Conservation (phyloP, 2,797 vertebrate genomes). For the Notolabrus celidotus region DNA sequence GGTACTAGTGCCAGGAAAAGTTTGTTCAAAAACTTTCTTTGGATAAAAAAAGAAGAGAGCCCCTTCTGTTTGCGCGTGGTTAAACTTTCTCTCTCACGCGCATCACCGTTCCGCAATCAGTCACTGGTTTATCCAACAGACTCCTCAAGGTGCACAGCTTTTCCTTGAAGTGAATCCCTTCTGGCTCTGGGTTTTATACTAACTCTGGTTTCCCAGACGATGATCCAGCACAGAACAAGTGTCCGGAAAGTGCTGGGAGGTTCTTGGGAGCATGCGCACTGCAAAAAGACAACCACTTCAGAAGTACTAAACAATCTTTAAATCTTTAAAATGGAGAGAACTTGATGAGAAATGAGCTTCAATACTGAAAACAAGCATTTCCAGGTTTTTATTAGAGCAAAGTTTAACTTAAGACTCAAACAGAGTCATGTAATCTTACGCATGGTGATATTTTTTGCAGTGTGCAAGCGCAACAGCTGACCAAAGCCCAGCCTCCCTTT, state of each 20-base stretch:
- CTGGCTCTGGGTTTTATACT: conserved; percentile 77
- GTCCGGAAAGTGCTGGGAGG: conserved; percentile 76
- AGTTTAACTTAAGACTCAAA: neutral
- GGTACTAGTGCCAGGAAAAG: neutral
- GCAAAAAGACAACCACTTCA: conserved; percentile 36
- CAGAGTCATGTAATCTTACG: neutral
- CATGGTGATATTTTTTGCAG: conserved; percentile 60
- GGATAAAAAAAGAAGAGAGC: too few species aligned
- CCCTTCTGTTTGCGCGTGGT: neutral
- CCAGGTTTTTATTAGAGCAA: accelerated
- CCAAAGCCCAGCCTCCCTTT: conserved; percentile 69
- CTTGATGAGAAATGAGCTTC: accelerated
- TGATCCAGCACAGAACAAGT: conserved; percentile 43
- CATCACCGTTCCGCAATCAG: conserved; percentile 58
- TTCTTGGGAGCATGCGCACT: conserved; percentile 46
- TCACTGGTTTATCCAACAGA: conserved; percentile 8
- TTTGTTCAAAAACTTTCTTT: neutral
- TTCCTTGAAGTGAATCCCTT: conserved; percentile 18
- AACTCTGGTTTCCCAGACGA: conserved; percentile 29
- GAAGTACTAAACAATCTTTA: neutral
- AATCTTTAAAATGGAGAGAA: neutral
- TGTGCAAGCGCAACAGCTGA: conserved; percentile 75
- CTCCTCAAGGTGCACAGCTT: neutral
- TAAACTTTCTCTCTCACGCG: conserved; percentile 36
- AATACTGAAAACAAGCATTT: accelerated